These are phyloP conservation scores for Nemapogon koenigi DNA, from an alignment of 2,888 invertebrate genomes.

Conservation along the genomic window DNA sequence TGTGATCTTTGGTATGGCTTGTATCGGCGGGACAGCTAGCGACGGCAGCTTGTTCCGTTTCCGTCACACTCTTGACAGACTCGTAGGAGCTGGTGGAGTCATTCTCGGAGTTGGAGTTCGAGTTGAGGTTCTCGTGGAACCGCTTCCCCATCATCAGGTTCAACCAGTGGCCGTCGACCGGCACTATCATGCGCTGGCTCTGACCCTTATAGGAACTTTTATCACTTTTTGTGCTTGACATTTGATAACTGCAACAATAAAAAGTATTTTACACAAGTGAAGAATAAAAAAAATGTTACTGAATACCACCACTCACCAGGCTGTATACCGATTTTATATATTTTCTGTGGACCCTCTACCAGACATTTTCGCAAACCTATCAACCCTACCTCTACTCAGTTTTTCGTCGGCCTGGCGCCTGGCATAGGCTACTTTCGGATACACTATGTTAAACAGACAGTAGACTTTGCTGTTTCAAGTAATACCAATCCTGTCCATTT, in stretches of 20 bases:
- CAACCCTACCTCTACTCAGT: too few relatives aligned
- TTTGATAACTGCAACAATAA: slow-evolving; percentile 45
- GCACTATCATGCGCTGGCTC: slow-evolving; percentile 56
- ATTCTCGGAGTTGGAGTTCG: slow-evolving; percentile 58
- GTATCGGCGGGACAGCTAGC: slow-evolving; percentile 43
- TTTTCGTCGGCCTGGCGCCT: too few relatives aligned
- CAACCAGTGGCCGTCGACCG: slow-evolving; percentile 64
- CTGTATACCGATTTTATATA: too few relatives aligned
- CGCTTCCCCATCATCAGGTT: slow-evolving; percentile 69
- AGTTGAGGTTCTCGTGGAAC: slow-evolving; percentile 58
- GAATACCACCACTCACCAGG: too few relatives aligned
- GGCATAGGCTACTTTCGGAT: too few relatives aligned
- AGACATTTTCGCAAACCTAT: too few relatives aligned
- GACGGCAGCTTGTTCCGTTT: slow-evolving; percentile 58
- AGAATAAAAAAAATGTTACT: too few relatives aligned
- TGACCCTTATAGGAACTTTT: slow-evolving; percentile 56
- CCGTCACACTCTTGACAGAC: slow-evolving; percentile 32
- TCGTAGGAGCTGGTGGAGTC: slow-evolving; percentile 63
- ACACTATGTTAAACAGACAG: too few relatives aligned
- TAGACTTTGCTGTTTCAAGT: too few relatives aligned
- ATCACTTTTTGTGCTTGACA: slow-evolving; percentile 53
- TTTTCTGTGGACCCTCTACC: too few relatives aligned
- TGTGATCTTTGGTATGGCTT: slow-evolving; percentile 42
- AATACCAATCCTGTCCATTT: too few relatives aligned
- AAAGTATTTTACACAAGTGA: slow-evolving; percentile 17